These are phyloP conservation scores for Caiman crocodilus DNA, from an alignment of 2,797 vertebrate species.

Conservation along the genomic window DNA sequence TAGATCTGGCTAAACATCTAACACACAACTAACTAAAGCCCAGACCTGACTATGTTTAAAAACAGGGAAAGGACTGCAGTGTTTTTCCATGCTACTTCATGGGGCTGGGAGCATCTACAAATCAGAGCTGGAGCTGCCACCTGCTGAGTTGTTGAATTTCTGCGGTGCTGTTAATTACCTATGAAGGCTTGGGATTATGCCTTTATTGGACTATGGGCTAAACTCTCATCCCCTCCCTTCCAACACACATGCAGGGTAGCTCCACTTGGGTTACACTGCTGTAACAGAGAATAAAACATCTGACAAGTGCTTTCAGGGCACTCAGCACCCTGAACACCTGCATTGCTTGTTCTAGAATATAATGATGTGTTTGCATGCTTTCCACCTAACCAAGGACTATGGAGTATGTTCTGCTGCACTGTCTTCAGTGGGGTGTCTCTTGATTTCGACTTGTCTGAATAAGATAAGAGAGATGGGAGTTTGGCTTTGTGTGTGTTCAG, in stretches of 20 bases:
- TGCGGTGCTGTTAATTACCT: background rate
- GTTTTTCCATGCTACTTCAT: background rate
- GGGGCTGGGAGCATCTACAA: background rate
- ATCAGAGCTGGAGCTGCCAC: background rate
- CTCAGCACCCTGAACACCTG: background rate
- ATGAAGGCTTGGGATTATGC: background rate
- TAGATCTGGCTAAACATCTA: background rate
- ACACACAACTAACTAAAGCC: background rate
- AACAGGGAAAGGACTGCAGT: background rate
- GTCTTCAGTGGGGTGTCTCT: background rate
- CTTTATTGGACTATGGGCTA: background rate
- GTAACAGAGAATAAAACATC: background rate
- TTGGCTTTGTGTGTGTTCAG: background rate
- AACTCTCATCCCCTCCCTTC: background rate
- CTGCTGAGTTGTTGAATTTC: background rate
- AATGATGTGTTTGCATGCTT: background rate
- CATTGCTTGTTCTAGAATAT: background rate
- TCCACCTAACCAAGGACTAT: background rate
- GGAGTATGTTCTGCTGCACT: background rate
- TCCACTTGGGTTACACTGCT: background rate
- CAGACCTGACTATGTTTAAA: background rate
- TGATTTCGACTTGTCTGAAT: background rate
- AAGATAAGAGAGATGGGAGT: background rate
- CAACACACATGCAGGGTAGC: background rate
- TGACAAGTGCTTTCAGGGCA: background rate